A percentile compares a stretch with the other conserved stretches of the same genome.
Evolutionary conservation across 2,888 invertebrate species (phyloP).

Genomic region (Nemapogon koenigi): DNA sequence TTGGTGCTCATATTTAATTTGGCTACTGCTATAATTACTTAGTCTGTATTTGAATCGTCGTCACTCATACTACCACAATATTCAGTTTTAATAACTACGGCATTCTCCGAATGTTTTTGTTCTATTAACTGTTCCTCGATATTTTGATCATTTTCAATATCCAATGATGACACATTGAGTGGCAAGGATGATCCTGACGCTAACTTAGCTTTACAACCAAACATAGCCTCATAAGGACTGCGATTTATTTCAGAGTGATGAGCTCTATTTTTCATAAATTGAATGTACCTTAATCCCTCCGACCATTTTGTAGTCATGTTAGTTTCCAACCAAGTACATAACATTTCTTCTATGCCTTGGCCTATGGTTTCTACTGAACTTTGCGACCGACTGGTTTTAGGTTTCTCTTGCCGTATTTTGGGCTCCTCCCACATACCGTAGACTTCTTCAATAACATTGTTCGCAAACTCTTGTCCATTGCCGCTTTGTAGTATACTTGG

Average conservation of each 20-base stretch:
- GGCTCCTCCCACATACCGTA: slow-evolving; percentile 23
- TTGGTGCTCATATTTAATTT: too few species aligned
- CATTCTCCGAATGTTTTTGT: too few species aligned
- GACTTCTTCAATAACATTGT: slow-evolving; percentile 20
- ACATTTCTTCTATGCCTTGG: slow-evolving; percentile 31
- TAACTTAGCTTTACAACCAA: slow-evolving; percentile 21
- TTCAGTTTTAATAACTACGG: too few species aligned
- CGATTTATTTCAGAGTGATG: slow-evolving; percentile 28
- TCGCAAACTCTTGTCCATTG: slow-evolving; percentile 27
- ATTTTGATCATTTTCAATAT: too few species aligned
- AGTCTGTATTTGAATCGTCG: too few species aligned
- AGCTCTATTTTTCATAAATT: slow-evolving; percentile 35
- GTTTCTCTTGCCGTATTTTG: slow-evolving; percentile 33
- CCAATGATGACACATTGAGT: too few species aligned
- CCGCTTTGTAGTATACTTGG: slow-evolving; percentile 28
- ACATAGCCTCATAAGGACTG: slow-evolving; percentile 29
- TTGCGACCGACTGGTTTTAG: slow-evolving; percentile 26
- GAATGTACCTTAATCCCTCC: slow-evolving; percentile 32
- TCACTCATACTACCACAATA: too few species aligned
- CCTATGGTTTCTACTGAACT: slow-evolving; percentile 28
- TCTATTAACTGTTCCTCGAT: too few species aligned
- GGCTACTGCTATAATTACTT: too few species aligned
- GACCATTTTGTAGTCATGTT: slow-evolving; percentile 31
- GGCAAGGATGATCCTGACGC: too few species aligned
- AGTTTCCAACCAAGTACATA: slow-evolving; percentile 28